Evolutionary conservation across 1,140 invertebrate species (phyloP).

Genomic region (Ceratina japonica): DNA sequence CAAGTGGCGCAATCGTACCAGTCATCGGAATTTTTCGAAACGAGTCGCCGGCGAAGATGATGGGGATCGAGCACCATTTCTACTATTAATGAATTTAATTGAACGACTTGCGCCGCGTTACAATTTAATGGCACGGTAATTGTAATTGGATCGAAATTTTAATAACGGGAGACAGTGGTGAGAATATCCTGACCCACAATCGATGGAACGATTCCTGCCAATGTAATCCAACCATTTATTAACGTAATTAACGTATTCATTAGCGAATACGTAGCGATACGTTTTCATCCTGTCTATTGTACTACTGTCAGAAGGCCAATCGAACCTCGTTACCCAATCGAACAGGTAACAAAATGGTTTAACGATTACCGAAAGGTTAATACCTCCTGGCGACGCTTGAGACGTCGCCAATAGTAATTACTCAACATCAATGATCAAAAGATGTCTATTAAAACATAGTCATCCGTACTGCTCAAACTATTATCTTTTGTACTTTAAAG

Average conservation of each 20-base stretch:
- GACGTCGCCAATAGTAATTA: too few species aligned
- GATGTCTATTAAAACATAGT: too few species aligned
- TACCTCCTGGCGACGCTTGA: too few species aligned
- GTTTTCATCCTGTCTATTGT: not conserved
- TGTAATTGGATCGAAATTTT: not conserved
- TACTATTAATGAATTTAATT: not conserved
- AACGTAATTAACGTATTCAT: conserved; percentile 5
- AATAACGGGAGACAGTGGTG: not conserved
- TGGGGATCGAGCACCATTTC: not conserved
- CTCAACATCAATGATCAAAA: too few species aligned
- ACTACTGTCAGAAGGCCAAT: not conserved
- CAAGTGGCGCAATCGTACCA: conserved; percentile 6
- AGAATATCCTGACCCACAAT: not conserved
- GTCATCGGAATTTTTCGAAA: not conserved
- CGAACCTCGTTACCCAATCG: not conserved
- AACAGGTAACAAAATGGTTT: too few species aligned
- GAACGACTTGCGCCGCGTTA: not conserved
- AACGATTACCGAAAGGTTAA: too few species aligned
- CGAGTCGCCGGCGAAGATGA: not conserved
- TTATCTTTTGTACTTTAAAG: too few species aligned
- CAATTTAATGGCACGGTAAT: not conserved
- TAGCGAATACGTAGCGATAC: not conserved
- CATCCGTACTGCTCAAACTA: too few species aligned
- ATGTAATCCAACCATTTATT: not conserved
- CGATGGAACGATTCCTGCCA: not conserved